These are phyloP conservation scores for Noturus placidus DNA, from an alignment of 2,113 vertebrate species.

Conservation along the genomic window DNA sequence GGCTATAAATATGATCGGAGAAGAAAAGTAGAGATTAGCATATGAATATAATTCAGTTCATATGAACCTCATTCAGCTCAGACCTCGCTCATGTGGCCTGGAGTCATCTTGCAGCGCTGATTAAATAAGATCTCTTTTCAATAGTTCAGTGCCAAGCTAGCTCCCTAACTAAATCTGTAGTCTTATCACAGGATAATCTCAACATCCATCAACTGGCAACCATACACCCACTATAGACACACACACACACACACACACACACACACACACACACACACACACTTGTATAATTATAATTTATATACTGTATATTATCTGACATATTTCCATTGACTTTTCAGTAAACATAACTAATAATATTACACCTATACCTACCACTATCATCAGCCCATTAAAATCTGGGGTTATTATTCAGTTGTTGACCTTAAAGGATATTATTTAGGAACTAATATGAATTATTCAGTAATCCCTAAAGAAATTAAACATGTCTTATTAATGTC, in stretches of 20 bases:
- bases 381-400: background rate
- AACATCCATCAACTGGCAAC: background rate
- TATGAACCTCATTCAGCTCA: constrained; percentile 5
- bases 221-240: background rate
- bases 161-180: constrained; percentile 28
- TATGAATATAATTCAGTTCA: background rate
- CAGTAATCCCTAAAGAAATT: background rate
- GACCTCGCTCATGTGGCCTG: background rate
- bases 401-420: background rate
- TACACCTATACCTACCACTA: background rate
- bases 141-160: background rate
- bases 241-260: background rate
- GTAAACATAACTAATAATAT: background rate
- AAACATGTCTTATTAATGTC: background rate
- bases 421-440: background rate
- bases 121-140: constrained; percentile 18
- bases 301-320: background rate
- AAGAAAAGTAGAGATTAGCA: background rate
- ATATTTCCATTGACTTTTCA: background rate
- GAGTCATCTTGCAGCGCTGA: background rate
- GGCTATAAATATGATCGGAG: background rate
- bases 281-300: background rate
- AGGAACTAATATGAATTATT: background rate
- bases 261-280: constrained; percentile 6
- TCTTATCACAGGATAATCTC: constrained; percentile 34